These are phyloP conservation scores for Oryzias celebensis DNA, from an alignment of 2,113 vertebrate species.

Conservation along the genomic window DNA sequence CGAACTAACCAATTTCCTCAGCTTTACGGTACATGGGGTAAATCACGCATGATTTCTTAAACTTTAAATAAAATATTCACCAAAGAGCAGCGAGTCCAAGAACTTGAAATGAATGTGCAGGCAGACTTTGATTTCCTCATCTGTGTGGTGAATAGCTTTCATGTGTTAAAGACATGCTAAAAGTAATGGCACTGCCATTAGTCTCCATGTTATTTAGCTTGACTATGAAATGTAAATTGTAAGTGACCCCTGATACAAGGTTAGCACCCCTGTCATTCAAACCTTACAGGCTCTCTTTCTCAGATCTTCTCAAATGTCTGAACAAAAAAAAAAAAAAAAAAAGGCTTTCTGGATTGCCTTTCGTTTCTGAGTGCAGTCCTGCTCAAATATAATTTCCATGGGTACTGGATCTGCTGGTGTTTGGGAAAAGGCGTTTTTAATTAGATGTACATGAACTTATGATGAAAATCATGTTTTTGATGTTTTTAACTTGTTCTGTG, in stretches of 20 bases:
- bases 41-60: constrained; percentile 7
- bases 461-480: no score
- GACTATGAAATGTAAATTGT: constrained; percentile 25
- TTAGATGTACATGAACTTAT: constrained; percentile 44
- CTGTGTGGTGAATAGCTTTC: constrained; percentile 16
- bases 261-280: constrained; percentile 35
- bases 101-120: background rate
- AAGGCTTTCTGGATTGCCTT: constrained; percentile 18
- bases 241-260: constrained; percentile 33
- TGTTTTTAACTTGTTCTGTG: no score
- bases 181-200: constrained; percentile 15
- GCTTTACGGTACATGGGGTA: constrained; percentile 17
- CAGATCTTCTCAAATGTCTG: constrained; percentile 50
- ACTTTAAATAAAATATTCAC: background rate
- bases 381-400: constrained; percentile 51
- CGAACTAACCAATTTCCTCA: background rate
- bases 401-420: constrained; percentile 53
- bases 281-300: constrained; percentile 31
- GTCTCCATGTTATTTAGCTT: constrained; percentile 18
- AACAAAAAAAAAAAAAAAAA: constrained; percentile 39
- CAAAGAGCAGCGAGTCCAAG: background rate
- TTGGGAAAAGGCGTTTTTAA: constrained; percentile 48
- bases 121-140: constrained; percentile 22
- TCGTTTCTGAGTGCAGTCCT: constrained; percentile 46
- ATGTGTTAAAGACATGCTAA: constrained; percentile 1